Base-by-base conservation (phyloP, 2,888 invertebrate genomes). In the Drosophila dives region DNA sequence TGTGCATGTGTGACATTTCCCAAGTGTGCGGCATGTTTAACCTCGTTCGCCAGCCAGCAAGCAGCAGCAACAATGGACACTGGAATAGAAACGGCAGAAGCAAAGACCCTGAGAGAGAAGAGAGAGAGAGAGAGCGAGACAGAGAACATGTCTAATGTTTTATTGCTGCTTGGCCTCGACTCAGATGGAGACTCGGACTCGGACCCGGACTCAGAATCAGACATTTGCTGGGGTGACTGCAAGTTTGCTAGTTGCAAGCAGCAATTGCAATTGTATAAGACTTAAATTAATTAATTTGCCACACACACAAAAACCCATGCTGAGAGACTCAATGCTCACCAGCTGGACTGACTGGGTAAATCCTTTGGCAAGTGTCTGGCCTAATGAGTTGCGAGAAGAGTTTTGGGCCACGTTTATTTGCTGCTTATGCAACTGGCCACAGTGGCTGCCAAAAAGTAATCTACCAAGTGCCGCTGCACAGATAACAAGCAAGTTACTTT, bases 261-360 rank as follows among this genome's bases (percentile, higher is more conserved):
- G 36, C 75, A 73, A 70, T 79, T 76, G 89, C 85, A 87, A 86
- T 86, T 86, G 88, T 82, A 86, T 89, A 85, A 86, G 87, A 87
- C 90, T 89, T 87, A 89, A 86, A 86, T 86, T 86, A 86, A 86
- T 86, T 86, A 86, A 87, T 86, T 86, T 89, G 75, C 88, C 89
- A 73, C 72, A 83, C 66, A 75, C 54, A 80, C 55, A 64, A 20
- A 6, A 15, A 45, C 23, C 23, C 45, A 45, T 23, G 15, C 15
- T 45, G 8, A 15, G 40, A 55, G 26, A 29, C 51, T 45, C 32
- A 15, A 20, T 53, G 20, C 2, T 29, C 23, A 45, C 12, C 62
- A 68, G 29, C 32, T 15, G 49, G 60, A 62, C 45, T 58, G 77
- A 63, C 68, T 59, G 68, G 53, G 34, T 38, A 77, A 83, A 75